Evolutionary conservation across 2,888 invertebrate species (phyloP).

Genomic region (Philopedon plagiatum): DNA sequence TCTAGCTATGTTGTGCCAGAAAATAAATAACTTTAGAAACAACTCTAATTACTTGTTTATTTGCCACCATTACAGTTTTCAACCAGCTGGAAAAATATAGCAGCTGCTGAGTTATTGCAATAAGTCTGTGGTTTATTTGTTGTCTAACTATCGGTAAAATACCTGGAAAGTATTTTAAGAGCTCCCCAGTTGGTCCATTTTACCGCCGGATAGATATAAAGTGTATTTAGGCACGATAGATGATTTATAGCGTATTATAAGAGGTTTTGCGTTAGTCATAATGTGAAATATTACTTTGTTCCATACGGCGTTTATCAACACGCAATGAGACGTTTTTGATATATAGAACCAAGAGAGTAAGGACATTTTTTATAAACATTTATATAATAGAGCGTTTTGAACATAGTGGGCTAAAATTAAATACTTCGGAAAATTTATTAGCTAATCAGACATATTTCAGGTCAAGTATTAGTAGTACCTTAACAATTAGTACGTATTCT

Average conservation of each 20-base stretch:
- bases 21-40: too few relatives aligned
- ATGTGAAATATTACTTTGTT: slow-evolving; percentile 41
- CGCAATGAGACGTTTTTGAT: slow-evolving; percentile 29
- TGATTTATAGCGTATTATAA: slow-evolving; percentile 34
- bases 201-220: slow-evolving; percentile 35
- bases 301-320: slow-evolving; percentile 38
- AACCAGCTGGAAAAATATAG: background rate
- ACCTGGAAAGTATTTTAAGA: slow-evolving; percentile 24
- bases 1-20: too few relatives aligned
- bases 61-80: background rate
- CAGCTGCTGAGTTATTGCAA: background rate
- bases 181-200: slow-evolving; percentile 31
- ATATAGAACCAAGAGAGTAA: background rate
- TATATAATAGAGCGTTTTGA: too few relatives aligned
- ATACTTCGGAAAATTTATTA: too few relatives aligned
- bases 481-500: too few relatives aligned
- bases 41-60: slow-evolving; percentile 4
- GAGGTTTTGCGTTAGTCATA: slow-evolving; percentile 33
- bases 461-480: too few relatives aligned
- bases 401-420: too few relatives aligned
- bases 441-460: too few relatives aligned
- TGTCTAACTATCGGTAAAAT: slow-evolving; percentile 17
- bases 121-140: slow-evolving; percentile 12
- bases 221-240: slow-evolving; percentile 41
- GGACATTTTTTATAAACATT: background rate